Conservation (phyloP, 2,113 vertebrate genomes). For the Spilogale gracilis region DNA sequence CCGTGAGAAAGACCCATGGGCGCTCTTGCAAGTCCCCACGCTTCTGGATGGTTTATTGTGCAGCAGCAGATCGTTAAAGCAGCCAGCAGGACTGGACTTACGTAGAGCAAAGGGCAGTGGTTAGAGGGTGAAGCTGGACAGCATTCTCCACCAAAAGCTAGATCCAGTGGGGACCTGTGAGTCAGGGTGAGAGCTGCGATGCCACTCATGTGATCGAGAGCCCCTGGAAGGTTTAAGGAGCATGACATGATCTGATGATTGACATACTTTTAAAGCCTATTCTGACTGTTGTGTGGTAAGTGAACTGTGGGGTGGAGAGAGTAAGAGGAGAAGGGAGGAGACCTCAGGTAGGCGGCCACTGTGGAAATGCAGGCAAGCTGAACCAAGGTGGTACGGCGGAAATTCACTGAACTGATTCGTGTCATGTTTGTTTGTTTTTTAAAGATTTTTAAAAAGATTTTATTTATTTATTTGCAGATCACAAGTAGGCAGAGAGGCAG, state of each 20-base stretch:
- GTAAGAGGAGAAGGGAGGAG: background rate
- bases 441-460: too few species aligned
- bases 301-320: background rate
- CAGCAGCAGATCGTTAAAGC: background rate
- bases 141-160: background rate
- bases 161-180: background rate
- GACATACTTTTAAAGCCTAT: background rate
- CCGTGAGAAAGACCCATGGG: background rate
- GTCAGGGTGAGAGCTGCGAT: background rate
- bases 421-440: background rate
- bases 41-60: background rate
- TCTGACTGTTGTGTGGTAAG: background rate
- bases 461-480: too few species aligned
- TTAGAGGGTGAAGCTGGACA: background rate
- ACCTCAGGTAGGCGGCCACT: background rate
- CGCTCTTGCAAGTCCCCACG: background rate
- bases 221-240: background rate
- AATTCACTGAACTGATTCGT: background rate
- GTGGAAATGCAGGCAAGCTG: background rate
- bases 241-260: background rate
- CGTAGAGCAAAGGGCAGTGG: background rate
- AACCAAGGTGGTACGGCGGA: background rate
- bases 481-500: too few species aligned
- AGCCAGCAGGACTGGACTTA: background rate
- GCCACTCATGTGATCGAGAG: background rate